Percentiles rank a stretch among this genome's conserved stretches.
These are phyloP conservation scores for Rotaria sp. DNA, from an alignment of 2,888 invertebrate species.

Conservation along the genomic window DNA sequence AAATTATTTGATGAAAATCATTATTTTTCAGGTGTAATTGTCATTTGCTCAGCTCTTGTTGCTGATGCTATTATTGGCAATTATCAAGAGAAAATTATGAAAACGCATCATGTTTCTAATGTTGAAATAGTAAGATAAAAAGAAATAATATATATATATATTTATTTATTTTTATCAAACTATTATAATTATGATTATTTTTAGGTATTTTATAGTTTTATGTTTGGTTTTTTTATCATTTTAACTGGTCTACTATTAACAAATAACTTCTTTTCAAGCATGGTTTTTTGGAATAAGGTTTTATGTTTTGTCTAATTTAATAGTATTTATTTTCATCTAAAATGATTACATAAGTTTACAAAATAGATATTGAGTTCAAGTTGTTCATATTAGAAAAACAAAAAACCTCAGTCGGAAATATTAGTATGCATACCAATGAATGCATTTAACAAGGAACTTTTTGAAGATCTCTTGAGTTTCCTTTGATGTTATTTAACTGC, in stretches of 20 bases:
- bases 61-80: slow-evolving; percentile 94
- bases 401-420: too few species aligned
- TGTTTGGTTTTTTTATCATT: slow-evolving; percentile 38
- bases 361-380: too few species aligned
- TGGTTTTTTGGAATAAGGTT: slow-evolving; percentile 16
- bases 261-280: slow-evolving; percentile 32
- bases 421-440: too few species aligned
- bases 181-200: background rate
- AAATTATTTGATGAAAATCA: slow-evolving; percentile 41
- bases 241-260: slow-evolving; percentile 33
- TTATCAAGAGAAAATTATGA: slow-evolving; percentile 90
- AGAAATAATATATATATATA: too few species aligned
- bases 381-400: too few species aligned
- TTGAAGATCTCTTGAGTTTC: too few species aligned
- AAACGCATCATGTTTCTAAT: slow-evolving; percentile 71
- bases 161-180: background rate
- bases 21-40: slow-evolving; percentile 53
- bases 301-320: background rate
- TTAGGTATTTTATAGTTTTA: slow-evolving; percentile 38
- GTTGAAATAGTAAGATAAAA: slow-evolving; percentile 68
- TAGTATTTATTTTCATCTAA: too few species aligned
- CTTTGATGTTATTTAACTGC: too few species aligned
- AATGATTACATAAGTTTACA: too few species aligned
- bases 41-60: slow-evolving; percentile 70
- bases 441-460: too few species aligned